Base-by-base conservation (phyloP, 2,113 vertebrate species). In the Perccottus glenii region DNA sequence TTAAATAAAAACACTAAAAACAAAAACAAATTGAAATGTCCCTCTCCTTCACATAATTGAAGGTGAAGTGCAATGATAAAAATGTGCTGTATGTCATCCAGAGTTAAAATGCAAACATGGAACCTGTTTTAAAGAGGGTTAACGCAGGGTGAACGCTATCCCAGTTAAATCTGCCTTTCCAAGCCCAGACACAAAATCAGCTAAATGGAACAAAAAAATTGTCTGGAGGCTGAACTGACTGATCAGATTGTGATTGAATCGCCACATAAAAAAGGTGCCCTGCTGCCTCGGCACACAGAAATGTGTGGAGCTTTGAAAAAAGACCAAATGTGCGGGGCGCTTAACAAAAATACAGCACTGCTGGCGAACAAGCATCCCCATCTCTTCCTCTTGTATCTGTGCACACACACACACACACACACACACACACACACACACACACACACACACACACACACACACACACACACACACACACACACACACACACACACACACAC, bases 321-420 rank as follows among this genome's bases (percentile, higher is more conserved):
- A 59, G 9, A 64, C 27, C 48, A 76, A 78, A 77, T 77, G 60
- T 49, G 63, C 68, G 61, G 42, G 4, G 40, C 70, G 78, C 63
- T 62, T 58, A 27, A 58, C n/a, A 9, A 67, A 78, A 65, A 60
- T 73, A 69, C 72, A 56, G 3, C 16, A 64, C 72, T 52, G 46
- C 61, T 55, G 35, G 60, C 60, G 58, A 52, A 19, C 45, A 67
- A 60, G 53, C 70, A 53, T 36, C 49, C 40, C 63, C 56, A 50
- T 77, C 61, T 27, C 75, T 75, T 70, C 49, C 59, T 70, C 67
- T 73, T 57, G 52, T 64, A 75, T 77, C 58, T 56, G 50, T 0
- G 12, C 2, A 8, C 16, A 60, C 5, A 59, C 42, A 27, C 19
- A 27, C 19, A 27, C 19, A 27, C 19, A 27, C 19, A 27, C 0